phyloP scores from a whole-genome alignment of 1,140 invertebrate species.

The Triops cancriformis region DNA sequence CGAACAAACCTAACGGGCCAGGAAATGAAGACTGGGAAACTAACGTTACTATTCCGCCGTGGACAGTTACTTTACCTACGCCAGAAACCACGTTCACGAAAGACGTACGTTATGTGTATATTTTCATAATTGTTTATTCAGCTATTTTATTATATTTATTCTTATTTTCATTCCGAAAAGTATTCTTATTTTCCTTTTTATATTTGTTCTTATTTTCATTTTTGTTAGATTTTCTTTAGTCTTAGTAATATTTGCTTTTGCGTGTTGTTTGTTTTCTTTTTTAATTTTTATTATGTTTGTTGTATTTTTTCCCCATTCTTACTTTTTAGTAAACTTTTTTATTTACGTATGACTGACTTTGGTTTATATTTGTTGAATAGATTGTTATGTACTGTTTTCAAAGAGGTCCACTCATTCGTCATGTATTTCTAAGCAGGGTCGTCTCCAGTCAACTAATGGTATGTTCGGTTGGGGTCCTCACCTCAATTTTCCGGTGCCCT shows the following conservation, averaged over 20 bases:
- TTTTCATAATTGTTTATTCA: not conserved
- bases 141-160: not conserved
- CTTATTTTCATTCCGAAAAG: not conserved
- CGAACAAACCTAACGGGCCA: not conserved
- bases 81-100: not conserved
- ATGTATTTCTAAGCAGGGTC: not conserved
- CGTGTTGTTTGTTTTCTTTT: too few relatives aligned
- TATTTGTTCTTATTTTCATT: too few relatives aligned
- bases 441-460: not conserved
- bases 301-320: too few relatives aligned
- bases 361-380: too few relatives aligned
- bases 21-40: not conserved
- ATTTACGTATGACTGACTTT: too few relatives aligned
- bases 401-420: too few relatives aligned
- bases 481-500: not conserved
- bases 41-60: not conserved
- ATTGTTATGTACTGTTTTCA: too few relatives aligned
- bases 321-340: too few relatives aligned
- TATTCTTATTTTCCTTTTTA: too few relatives aligned
- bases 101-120: not conserved
- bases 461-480: not conserved
- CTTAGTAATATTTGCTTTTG: too few relatives aligned
- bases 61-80: not conserved
- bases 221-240: too few relatives aligned
- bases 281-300: too few relatives aligned